These are phyloP conservation scores for Ochropleura leucogaster DNA, from an alignment of 2,888 invertebrate species.

Conservation along the genomic window DNA sequence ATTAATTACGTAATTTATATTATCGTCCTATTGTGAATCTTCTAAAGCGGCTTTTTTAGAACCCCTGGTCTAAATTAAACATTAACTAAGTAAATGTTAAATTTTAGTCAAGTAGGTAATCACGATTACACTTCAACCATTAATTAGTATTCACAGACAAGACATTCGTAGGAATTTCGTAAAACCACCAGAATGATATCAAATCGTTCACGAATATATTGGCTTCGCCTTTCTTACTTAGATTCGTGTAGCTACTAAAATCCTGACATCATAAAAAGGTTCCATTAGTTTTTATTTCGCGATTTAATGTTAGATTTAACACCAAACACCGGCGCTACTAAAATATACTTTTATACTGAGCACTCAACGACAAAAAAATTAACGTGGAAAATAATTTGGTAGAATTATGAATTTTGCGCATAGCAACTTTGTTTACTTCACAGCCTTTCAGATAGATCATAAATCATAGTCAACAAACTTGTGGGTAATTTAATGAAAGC, in stretches of 20 bases:
- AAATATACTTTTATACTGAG: constrained; percentile 11
- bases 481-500: neutral
- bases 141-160: neutral
- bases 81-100: neutral
- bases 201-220: neutral
- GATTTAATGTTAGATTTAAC: constrained; percentile 22
- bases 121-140: too few species aligned
- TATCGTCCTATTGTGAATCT: too few species aligned
- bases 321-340: constrained; percentile 24
- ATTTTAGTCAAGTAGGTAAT: neutral
- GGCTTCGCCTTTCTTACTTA: neutral
- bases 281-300: constrained; percentile 44
- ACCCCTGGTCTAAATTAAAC: neutral
- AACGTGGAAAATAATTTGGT: neutral
- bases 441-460: neutral
- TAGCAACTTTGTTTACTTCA: neutral
- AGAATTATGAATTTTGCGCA: neutral
- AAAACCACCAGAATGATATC: neutral
- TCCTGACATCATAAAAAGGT: constrained; percentile 35
- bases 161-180: neutral
- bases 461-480: constrained; percentile 4
- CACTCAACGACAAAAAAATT: constrained; percentile 1
- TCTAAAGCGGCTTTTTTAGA: too few species aligned
- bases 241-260: constrained; percentile 8
- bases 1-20: too few species aligned